Percentiles rank a stretch among this genome's conserved stretches.
Evolutionary conservation across 2,113 vertebrate genomes (phyloP).

Genomic region (Cryptotis parvus): DNA sequence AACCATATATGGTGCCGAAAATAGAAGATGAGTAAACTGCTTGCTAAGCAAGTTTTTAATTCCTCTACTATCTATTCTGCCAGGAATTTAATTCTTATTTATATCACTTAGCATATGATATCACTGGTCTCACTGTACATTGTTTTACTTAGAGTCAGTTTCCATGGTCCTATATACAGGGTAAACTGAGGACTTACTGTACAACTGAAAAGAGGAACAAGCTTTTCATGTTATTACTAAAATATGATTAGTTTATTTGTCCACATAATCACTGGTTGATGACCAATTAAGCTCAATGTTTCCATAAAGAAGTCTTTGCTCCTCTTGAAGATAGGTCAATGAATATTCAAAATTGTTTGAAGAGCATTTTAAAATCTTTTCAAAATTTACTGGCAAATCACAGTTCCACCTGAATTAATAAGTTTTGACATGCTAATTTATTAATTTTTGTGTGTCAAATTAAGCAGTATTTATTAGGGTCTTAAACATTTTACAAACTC

Average conservation of each 20-base stretch:
- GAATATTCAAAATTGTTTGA: background rate
- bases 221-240: background rate
- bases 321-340: background rate
- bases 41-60: no score
- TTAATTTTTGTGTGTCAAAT: background rate
- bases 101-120: background rate
- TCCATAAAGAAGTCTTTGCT: background rate
- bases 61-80: no score
- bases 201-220: background rate
- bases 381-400: background rate
- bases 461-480: background rate
- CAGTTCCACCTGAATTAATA: background rate
- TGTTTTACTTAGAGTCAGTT: background rate
- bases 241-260: background rate
- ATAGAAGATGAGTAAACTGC: no score
- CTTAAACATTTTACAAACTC: background rate
- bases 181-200: background rate
- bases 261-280: background rate
- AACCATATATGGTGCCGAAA: no score
- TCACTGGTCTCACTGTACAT: background rate
- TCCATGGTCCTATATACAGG: background rate
- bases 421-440: background rate
- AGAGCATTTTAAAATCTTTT: background rate
- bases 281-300: constrained; percentile 39
- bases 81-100: background rate